Conservation (phyloP, 2,113 vertebrate genomes). For the Zootoca vivipara region DNA sequence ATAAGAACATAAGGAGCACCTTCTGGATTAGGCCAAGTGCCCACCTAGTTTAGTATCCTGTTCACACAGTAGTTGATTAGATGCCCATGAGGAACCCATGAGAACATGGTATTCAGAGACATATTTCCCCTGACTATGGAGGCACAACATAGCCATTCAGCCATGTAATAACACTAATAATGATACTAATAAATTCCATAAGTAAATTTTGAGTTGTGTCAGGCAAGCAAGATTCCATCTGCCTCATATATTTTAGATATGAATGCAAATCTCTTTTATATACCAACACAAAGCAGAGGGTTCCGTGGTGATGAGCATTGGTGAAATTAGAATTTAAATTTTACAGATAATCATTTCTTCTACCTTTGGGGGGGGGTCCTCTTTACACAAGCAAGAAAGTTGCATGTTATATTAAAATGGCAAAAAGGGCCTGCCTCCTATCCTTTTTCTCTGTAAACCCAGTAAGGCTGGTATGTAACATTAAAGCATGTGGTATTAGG, state of each 20-base stretch:
- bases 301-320: not conserved
- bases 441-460: not conserved
- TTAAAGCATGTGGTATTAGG: slow-evolving; percentile 16
- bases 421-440: not conserved
- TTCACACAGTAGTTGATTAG: no score
- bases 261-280: not conserved
- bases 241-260: not conserved
- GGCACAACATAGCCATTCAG: no score
- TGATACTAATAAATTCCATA: not conserved
- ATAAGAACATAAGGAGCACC: no score
- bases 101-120: no score
- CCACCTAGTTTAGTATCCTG: no score
- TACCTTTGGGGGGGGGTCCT: not conserved
- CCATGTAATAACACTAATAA: not conserved
- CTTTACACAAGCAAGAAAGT: slow-evolving; percentile 1
- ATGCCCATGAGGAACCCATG: no score
- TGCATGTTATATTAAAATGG: not conserved
- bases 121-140: no score
- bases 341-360: not conserved
- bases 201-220: not conserved
- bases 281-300: no score
- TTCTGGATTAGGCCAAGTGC: no score
- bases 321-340: slow-evolving; percentile 4
- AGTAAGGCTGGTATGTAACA: not conserved
- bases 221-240: not conserved